A percentile compares a stretch with the other conserved stretches of the same genome.
These are phyloP conservation scores for Thymallus thymallus DNA, from an alignment of 2,113 vertebrate genomes.

Conservation along the genomic window DNA sequence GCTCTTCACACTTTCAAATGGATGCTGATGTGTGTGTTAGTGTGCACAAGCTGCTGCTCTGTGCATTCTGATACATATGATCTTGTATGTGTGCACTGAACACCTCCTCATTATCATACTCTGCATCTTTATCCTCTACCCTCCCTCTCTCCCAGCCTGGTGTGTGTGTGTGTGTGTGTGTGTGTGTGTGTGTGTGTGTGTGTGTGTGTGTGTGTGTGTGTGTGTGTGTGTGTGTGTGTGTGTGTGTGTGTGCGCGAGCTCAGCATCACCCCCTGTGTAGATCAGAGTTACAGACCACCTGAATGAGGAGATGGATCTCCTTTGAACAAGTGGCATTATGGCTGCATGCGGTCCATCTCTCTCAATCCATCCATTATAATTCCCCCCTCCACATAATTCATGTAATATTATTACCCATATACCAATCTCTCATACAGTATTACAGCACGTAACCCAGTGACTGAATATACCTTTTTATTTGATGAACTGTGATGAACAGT, in stretches of 20 bases:
- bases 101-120: not conserved
- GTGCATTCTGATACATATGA: too few relatives aligned
- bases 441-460: not conserved
- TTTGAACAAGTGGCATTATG: not conserved
- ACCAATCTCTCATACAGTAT: slow-evolving; percentile 12
- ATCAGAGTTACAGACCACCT: slow-evolving; percentile 25
- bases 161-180: too few relatives aligned
- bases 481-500: not conserved
- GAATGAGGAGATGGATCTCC: slow-evolving; percentile 18
- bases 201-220: not conserved
- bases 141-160: not conserved
- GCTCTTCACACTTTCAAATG: not conserved
- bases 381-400: not conserved
- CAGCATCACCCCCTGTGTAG: slow-evolving; percentile 32
- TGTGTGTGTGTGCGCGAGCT: not conserved
- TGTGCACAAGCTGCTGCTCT: too few relatives aligned
- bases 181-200: not conserved
- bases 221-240: not conserved
- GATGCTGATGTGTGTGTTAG: not conserved
- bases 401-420: not conserved
- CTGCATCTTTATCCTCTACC: not conserved
- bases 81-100: not conserved
- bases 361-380: slow-evolving; percentile 8
- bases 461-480: not conserved
- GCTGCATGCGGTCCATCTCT: not conserved